A percentile compares a stretch with the other conserved stretches of the same genome.
Conservation (phyloP, 2,888 invertebrate genomes). For the Spilosoma lubricipeda region DNA sequence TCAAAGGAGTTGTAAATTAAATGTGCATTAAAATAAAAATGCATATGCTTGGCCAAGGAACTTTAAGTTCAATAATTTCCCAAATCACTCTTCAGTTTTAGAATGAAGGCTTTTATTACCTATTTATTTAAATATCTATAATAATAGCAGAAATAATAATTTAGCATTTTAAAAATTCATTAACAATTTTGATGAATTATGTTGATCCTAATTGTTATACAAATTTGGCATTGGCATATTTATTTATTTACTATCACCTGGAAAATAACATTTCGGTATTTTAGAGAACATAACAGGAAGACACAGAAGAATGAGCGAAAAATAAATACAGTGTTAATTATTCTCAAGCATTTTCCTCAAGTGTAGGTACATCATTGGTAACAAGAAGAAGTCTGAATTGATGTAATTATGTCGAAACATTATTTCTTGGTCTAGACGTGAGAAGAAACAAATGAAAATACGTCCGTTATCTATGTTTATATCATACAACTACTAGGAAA, state of each 20-base stretch:
- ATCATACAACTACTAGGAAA: slow-evolving; percentile 44
- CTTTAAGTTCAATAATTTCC: too few relatives aligned
- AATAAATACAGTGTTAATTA: slow-evolving; percentile 2
- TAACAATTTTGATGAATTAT: not conserved
- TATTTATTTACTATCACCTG: not conserved
- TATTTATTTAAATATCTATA: not conserved
- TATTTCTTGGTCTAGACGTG: slow-evolving; percentile 11
- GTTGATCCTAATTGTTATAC: not conserved
- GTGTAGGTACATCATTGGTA: not conserved
- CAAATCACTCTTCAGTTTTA: too few relatives aligned
- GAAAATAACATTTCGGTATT: not conserved
- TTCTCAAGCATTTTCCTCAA: slow-evolving; percentile 8
- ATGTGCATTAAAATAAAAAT: not conserved
- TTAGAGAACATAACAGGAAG: slow-evolving; percentile 15
- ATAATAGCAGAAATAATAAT: not conserved
- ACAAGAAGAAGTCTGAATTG: slow-evolving; percentile 1
- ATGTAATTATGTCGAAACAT: slow-evolving; percentile 11
- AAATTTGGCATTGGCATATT: not conserved
- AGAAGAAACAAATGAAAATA: slow-evolving; percentile 25
- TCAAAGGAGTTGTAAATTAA: not conserved
- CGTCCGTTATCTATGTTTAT: slow-evolving; percentile 37
- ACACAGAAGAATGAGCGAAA: not conserved
- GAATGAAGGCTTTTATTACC: not conserved
- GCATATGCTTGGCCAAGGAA: not conserved
- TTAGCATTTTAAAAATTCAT: not conserved